Evolutionary conservation across 2,888 invertebrate species (phyloP).

Genomic region (Noctuana brunneofusca): DNA sequence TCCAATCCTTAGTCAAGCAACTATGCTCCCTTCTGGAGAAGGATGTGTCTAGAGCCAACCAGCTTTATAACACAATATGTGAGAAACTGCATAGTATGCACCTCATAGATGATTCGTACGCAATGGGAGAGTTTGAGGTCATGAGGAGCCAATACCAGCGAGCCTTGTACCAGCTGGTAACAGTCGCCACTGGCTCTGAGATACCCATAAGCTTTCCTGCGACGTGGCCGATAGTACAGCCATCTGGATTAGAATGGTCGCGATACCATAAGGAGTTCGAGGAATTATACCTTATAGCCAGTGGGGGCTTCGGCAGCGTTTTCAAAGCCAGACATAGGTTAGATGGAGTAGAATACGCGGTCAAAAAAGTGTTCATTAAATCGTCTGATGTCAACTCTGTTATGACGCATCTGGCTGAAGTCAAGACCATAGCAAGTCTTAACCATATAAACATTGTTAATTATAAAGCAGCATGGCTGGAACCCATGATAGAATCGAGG

Average conservation of each 20-base stretch:
- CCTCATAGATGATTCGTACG: conserved; percentile 87
- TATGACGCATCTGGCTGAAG: conserved; percentile 87
- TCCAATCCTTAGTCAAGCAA: conserved; percentile 87
- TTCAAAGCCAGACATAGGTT: conserved; percentile 89
- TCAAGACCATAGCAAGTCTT: conserved; percentile 90
- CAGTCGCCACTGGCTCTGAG: conserved; percentile 82
- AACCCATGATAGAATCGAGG: conserved; percentile 82
- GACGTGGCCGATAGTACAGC: conserved; percentile 77
- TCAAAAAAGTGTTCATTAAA: conserved; percentile 88
- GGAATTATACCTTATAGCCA: conserved; percentile 86
- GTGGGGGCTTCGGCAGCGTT: conserved; percentile 90
- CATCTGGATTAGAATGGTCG: conserved; percentile 83
- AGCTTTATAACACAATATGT: conserved; percentile 86
- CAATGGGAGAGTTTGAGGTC: conserved; percentile 86
- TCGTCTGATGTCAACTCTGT: conserved; percentile 85
- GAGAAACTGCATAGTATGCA: conserved; percentile 86
- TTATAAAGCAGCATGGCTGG: conserved; percentile 93
- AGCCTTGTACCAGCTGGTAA: conserved; percentile 85
- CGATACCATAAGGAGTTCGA: conserved; percentile 87
- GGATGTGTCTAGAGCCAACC: conserved; percentile 81
- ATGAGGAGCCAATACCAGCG: conserved; percentile 87
- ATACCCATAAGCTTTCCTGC: conserved; percentile 74
- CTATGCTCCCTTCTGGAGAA: conserved; percentile 85
- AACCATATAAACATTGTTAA: conserved; percentile 91
- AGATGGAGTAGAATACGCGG: conserved; percentile 90